Evolutionary conservation across 2,888 invertebrate genomes (phyloP).

Genomic region (Mechanitis messenoides): DNA sequence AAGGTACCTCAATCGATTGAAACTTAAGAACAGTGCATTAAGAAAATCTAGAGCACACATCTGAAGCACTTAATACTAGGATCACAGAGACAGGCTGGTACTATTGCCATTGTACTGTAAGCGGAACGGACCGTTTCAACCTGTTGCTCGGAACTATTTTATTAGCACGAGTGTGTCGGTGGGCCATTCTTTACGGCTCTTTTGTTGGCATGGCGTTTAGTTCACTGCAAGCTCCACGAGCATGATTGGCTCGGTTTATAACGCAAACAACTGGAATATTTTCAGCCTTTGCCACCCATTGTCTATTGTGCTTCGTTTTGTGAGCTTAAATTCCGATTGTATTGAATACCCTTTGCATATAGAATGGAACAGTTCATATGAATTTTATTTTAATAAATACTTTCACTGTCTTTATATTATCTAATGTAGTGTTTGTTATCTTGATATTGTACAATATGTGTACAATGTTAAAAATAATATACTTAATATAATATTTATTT

Average conservation of each 20-base stretch:
- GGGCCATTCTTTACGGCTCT: constrained; percentile 73
- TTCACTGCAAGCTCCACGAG: constrained; percentile 50
- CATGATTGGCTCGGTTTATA: constrained; percentile 67
- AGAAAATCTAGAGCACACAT: constrained; percentile 23
- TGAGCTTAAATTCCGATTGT: constrained; percentile 39
- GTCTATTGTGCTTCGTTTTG: constrained; percentile 36
- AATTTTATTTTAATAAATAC: constrained; percentile 1
- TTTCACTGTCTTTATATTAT: not conserved
- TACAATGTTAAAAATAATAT: too few species aligned
- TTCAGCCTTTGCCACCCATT: constrained; percentile 50
- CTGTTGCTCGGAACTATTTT: constrained; percentile 75
- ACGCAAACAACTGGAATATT: constrained; percentile 58
- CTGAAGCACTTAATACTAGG: constrained; percentile 38
- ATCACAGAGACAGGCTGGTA: constrained; percentile 46
- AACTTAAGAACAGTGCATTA: constrained; percentile 13
- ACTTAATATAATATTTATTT: too few species aligned
- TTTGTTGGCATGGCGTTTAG: constrained; percentile 70
- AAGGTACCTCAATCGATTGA: constrained; percentile 6
- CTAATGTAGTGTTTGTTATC: not conserved
- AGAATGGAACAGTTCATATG: not conserved
- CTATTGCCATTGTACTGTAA: constrained; percentile 59
- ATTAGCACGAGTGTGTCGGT: constrained; percentile 70
- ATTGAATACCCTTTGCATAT: constrained; percentile 22
- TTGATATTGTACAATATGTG: not conserved
- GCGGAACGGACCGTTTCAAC: constrained; percentile 50